Evolutionary conservation across 2,888 invertebrate genomes (phyloP).

Genomic region (Chymomyza caudatula): DNA sequence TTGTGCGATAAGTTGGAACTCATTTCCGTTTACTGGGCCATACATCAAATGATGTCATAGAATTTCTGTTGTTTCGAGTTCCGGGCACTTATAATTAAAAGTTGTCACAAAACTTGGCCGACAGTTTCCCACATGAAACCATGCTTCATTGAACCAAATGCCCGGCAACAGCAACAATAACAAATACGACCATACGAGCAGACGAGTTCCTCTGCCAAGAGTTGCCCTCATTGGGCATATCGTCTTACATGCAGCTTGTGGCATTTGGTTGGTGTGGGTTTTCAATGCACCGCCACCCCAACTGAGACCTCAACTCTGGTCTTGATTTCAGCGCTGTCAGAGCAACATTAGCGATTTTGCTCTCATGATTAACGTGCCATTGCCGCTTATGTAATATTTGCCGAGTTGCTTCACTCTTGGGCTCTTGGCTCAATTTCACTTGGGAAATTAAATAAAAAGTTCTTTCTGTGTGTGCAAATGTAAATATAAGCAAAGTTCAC

Average conservation of each 20-base stretch:
- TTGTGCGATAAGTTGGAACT: slow-evolving; percentile 28
- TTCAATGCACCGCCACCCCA: slow-evolving; percentile 19
- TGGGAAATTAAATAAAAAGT: slow-evolving; percentile 55
- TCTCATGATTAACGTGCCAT: slow-evolving; percentile 47
- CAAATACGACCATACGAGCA: too few relatives aligned
- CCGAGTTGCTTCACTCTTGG: slow-evolving; percentile 32
- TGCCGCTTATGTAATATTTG: slow-evolving; percentile 28
- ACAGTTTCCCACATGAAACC: slow-evolving; percentile 32
- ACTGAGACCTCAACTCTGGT: slow-evolving; percentile 2
- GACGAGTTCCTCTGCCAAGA: neutral
- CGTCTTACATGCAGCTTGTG: slow-evolving; percentile 31
- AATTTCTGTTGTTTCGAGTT: slow-evolving; percentile 21
- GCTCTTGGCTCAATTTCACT: slow-evolving; percentile 16
- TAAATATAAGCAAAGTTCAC: slow-evolving; percentile 3
- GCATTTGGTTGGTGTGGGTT: slow-evolving; percentile 9
- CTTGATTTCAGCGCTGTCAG: slow-evolving; percentile 21
- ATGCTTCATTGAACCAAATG: slow-evolving; percentile 19
- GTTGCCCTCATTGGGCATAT: slow-evolving; percentile 16
- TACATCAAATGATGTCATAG: slow-evolving; percentile 52
- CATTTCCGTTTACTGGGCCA: slow-evolving; percentile 53
- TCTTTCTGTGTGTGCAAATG: slow-evolving; percentile 25
- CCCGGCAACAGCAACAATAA: neutral
- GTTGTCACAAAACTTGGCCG: slow-evolving; percentile 54
- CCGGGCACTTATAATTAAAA: slow-evolving; percentile 58
- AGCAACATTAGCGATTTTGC: slow-evolving; percentile 31